Conservation (phyloP, 2,113 vertebrate genomes). For the Clarias magur region DNA sequence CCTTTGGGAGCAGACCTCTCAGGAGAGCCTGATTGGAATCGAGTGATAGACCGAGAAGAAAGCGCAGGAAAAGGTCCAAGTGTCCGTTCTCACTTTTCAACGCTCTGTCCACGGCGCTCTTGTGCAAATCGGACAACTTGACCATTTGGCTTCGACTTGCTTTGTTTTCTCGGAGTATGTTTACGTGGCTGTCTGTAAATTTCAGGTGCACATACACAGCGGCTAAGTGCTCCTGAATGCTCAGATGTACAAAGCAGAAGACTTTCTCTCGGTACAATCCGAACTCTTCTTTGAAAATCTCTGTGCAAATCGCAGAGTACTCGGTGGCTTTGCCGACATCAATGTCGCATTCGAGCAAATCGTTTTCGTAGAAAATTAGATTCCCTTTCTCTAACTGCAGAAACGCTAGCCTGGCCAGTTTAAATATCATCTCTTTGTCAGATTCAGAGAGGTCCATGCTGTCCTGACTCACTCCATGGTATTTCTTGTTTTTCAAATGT, state of each 20-base stretch:
- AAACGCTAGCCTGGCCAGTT: slow-evolving; percentile 40
- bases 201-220: slow-evolving; percentile 25
- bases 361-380: slow-evolving; percentile 40
- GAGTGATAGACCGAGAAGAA: slow-evolving; percentile 43
- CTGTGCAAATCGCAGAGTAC: slow-evolving; percentile 43
- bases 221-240: slow-evolving; percentile 47
- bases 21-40: slow-evolving; percentile 35
- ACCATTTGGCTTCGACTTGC: background rate
- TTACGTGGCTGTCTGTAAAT: background rate
- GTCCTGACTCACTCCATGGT: slow-evolving; percentile 14
- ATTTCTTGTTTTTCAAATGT: slow-evolving; percentile 36
- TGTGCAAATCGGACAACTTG: slow-evolving; percentile 34
- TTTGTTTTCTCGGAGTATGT: background rate
- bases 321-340: slow-evolving; percentile 39
- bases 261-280: slow-evolving; percentile 32
- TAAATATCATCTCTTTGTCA: slow-evolving; percentile 31
- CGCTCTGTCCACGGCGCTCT: slow-evolving; percentile 42
- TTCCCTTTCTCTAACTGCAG: slow-evolving; percentile 37
- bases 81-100: slow-evolving; percentile 28
- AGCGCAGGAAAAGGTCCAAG: slow-evolving; percentile 44
- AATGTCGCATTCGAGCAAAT: slow-evolving; percentile 40
- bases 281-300: slow-evolving; percentile 45
- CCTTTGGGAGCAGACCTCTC: slow-evolving; percentile 7
- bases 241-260: slow-evolving; percentile 47
- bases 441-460: background rate